Conservation (phyloP, 2,888 invertebrate species). For the Ctenicera cuprea region DNA sequence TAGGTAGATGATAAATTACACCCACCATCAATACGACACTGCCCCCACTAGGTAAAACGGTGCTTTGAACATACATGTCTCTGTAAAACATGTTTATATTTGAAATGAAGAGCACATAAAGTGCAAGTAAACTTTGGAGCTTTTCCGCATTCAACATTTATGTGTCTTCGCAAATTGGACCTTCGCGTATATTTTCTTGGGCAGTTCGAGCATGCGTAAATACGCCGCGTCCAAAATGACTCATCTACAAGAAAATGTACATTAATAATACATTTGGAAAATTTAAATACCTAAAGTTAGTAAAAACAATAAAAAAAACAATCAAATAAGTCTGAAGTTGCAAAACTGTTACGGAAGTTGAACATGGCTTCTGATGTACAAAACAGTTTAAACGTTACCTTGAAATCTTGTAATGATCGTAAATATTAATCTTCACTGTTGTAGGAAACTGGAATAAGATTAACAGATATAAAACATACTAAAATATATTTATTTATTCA, state of each 20-base stretch:
- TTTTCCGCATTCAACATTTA: slow-evolving; percentile 71
- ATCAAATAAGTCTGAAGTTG: no score
- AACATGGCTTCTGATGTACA: no score
- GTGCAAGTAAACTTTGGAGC: slow-evolving; percentile 68
- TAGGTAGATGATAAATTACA: no score
- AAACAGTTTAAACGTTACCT: not conserved
- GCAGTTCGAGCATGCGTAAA: slow-evolving; percentile 55
- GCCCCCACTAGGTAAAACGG: not conserved
- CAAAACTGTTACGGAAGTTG: no score
- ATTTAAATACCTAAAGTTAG: no score
- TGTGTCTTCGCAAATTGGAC: slow-evolving; percentile 64
- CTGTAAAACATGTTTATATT: slow-evolving; percentile 68
- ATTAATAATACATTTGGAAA: not conserved
- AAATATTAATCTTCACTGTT: no score
- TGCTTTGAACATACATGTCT: slow-evolving; percentile 68
- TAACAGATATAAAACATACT: no score
- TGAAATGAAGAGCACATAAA: slow-evolving; percentile 67
- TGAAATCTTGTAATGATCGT: no score
- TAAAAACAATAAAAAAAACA: no score
- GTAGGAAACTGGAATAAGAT: no score
- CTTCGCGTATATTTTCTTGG: slow-evolving; percentile 56
- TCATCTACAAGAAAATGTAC: not conserved
- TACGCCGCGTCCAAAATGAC: not conserved
- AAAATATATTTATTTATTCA: not conserved
- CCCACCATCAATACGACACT: no score